Evolutionary conservation across 2,888 invertebrate species (phyloP).

Genomic region (Leucophenga montana): DNA sequence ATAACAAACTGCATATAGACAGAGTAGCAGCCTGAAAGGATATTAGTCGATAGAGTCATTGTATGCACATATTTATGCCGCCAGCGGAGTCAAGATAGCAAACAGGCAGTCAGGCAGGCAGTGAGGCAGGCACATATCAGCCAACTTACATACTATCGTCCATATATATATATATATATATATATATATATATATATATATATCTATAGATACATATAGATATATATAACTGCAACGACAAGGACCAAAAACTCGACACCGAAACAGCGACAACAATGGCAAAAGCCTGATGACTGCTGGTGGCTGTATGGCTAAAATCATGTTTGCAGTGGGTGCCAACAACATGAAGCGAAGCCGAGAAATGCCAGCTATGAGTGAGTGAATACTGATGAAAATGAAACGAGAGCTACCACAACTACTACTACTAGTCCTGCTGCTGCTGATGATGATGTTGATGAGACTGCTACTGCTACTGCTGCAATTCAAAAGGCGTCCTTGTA

Average conservation of each 20-base stretch:
- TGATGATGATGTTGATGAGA: conserved; percentile 2
- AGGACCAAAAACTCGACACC: conserved; percentile 1
- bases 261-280: conserved; percentile 4
- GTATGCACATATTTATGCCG: conserved; percentile 13
- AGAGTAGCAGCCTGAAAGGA: conserved; percentile 10
- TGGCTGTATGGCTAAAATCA: no score
- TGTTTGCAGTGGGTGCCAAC: neutral
- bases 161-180: no score
- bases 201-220: no score
- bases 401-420: neutral
- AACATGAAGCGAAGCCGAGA: conserved; percentile 1
- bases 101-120: conserved; percentile 36
- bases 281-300: no score
- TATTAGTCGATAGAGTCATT: conserved; percentile 23
- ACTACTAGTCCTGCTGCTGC: conserved; percentile 10
- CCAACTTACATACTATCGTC: no score
- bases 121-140: neutral
- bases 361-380: conserved; percentile 24
- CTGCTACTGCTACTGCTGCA: neutral
- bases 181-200: no score
- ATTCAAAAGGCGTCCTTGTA: conserved; percentile 26
- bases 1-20: neutral
- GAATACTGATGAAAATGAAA: conserved; percentile 22
- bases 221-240: no score
- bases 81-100: conserved; percentile 7